Evolutionary conservation across 2,888 invertebrate species (phyloP).

Genomic region (Trichogramma evanescens): DNA sequence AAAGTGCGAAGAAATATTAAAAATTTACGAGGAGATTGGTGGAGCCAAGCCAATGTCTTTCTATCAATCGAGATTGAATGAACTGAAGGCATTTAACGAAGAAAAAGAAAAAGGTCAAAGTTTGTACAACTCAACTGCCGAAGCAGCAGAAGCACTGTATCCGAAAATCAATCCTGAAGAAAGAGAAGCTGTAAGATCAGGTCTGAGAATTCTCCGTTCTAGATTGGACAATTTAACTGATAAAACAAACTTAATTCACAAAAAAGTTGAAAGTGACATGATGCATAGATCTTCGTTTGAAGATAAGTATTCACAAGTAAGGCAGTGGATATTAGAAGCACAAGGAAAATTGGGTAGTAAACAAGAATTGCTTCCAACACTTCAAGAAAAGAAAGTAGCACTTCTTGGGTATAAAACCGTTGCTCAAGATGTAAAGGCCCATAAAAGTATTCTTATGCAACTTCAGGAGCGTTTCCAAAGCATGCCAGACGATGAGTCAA

Average conservation of each 20-base stretch:
- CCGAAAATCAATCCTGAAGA: slow-evolving; percentile 81
- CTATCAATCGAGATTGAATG: slow-evolving; percentile 65
- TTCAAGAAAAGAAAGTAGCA: slow-evolving; percentile 83
- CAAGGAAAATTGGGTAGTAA: slow-evolving; percentile 67
- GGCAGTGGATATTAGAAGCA: slow-evolving; percentile 77
- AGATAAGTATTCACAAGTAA: slow-evolving; percentile 81
- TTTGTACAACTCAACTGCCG: slow-evolving; percentile 71
- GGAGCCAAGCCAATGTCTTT: slow-evolving; percentile 65
- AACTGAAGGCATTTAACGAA: slow-evolving; percentile 65
- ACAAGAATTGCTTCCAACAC: slow-evolving; percentile 66
- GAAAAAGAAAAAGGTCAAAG: slow-evolving; percentile 74
- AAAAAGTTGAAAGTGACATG: slow-evolving; percentile 80
- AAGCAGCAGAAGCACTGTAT: slow-evolving; percentile 82
- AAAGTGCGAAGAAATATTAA: slow-evolving; percentile 68
- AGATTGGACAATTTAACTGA: slow-evolving; percentile 79
- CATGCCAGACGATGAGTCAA: slow-evolving; percentile 73
- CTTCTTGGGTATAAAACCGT: slow-evolving; percentile 73
- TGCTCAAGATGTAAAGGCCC: slow-evolving; percentile 78
- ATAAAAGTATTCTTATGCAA: slow-evolving; percentile 77
- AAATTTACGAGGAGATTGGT: slow-evolving; percentile 65
- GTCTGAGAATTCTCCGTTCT: slow-evolving; percentile 72
- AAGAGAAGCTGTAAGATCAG: slow-evolving; percentile 75
- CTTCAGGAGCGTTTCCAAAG: slow-evolving; percentile 74
- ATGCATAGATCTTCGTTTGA: slow-evolving; percentile 89
- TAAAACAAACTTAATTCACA: slow-evolving; percentile 75